Evolutionary conservation across 2,113 vertebrate species (phyloP).

Genomic region (Heterocephalus glaber): DNA sequence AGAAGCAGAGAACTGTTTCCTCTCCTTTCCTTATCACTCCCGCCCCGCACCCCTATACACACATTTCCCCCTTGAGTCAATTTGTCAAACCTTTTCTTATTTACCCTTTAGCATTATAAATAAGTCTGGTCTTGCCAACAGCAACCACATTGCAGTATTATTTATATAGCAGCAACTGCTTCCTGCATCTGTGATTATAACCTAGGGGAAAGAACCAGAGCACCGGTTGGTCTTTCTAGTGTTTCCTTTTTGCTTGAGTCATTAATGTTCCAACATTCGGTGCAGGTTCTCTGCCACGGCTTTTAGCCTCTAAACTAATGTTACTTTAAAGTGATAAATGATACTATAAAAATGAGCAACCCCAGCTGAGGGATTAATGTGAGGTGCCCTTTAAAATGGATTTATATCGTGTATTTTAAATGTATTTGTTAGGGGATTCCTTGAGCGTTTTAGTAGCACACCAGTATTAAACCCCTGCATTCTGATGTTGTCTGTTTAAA

Average conservation of each 20-base stretch:
- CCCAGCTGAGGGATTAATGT: conserved; percentile 83
- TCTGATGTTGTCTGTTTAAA: conserved; percentile 78
- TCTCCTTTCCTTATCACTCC: conserved; percentile 16
- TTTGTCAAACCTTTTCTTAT: conserved; percentile 82
- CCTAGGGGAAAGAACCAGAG: conserved; percentile 40
- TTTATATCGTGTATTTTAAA: conserved; percentile 76
- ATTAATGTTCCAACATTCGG: conserved; percentile 67
- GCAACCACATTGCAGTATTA: conserved; percentile 54
- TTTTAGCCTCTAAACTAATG: conserved; percentile 79
- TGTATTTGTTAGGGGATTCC: conserved; percentile 78
- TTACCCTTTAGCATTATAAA: conserved; percentile 75
- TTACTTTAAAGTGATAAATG: conserved; percentile 85
- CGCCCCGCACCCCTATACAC: background rate
- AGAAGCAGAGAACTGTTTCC: conserved; percentile 61
- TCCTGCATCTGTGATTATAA: conserved; percentile 73
- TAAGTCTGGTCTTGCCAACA: conserved; percentile 66
- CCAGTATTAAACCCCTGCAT: conserved; percentile 68
- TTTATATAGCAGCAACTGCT: conserved; percentile 72
- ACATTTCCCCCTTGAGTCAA: conserved; percentile 78
- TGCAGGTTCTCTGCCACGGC: conserved; percentile 69
- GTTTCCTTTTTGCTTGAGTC: conserved; percentile 75
- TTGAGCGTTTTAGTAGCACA: conserved; percentile 67
- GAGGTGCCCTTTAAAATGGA: conserved; percentile 82
- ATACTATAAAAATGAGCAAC: conserved; percentile 76
- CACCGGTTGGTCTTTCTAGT: conserved; percentile 68